Evolutionary conservation across 2,113 vertebrate genomes (phyloP).

Genomic region (Nansenia antarctica): DNA sequence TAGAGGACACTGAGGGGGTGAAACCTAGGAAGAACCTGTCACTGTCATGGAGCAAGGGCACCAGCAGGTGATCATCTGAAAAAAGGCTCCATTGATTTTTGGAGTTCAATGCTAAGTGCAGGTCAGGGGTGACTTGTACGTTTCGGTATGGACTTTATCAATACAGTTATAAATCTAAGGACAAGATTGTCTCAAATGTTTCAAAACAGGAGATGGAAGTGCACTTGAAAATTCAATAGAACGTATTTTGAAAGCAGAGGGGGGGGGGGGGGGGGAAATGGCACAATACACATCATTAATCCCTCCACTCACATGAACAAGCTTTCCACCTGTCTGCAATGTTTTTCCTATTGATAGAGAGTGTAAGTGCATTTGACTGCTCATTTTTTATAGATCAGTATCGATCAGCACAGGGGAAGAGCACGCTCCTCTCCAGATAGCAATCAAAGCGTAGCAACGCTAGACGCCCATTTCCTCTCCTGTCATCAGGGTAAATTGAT

Average conservation of each 20-base stretch:
- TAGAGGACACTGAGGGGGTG: not conserved
- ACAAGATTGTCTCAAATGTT: not conserved
- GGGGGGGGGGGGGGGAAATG: too few relatives aligned
- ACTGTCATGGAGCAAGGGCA: constrained; percentile 26
- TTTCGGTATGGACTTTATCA: not conserved
- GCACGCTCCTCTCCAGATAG: constrained; percentile 53
- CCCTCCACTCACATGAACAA: constrained; percentile 6
- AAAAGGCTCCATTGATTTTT: constrained; percentile 20
- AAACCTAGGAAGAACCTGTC: constrained; percentile 11
- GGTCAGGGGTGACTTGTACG: not conserved
- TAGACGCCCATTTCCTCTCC: constrained; percentile 59
- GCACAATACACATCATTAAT: not conserved
- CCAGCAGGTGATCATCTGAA: constrained; percentile 33
- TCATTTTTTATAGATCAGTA: constrained; percentile 55
- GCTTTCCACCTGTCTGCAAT: constrained; percentile 18
- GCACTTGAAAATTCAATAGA: not conserved
- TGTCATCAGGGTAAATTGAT: constrained; percentile 64
- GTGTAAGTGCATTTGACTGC: constrained; percentile 51
- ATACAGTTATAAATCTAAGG: too few relatives aligned
- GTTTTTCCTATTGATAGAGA: constrained; percentile 31
- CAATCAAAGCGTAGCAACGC: constrained; percentile 53
- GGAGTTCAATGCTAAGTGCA: not conserved
- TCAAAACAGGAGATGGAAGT: not conserved
- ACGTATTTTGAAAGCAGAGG: too few relatives aligned
- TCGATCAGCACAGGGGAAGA: constrained; percentile 52